Conservation (phyloP, 2,113 vertebrate species). For the Rhombomys opimus region DNA sequence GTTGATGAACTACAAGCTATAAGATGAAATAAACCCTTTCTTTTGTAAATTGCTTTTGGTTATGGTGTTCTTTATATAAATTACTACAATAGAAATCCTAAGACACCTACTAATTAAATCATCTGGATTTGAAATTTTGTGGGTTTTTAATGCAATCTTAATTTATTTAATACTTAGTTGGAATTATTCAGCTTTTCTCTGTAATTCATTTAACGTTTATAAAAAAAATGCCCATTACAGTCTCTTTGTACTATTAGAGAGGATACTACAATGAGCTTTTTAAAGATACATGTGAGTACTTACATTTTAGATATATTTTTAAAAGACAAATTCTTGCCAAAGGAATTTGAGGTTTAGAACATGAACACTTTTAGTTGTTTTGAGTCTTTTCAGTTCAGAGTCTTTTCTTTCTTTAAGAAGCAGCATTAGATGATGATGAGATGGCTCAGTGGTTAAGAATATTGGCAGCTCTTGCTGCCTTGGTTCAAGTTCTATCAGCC, state of each 20-base stretch:
- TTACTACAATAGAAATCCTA: not conserved
- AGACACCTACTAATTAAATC: not conserved
- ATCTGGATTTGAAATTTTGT: not conserved
- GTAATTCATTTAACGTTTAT: not conserved
- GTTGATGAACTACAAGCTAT: not conserved
- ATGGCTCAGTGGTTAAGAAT: not conserved
- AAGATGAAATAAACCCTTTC: not conserved
- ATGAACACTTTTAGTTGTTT: not conserved
- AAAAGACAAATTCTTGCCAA: not conserved
- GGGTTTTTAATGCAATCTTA: not conserved
- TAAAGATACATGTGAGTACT: not conserved
- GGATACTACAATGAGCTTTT: not conserved
- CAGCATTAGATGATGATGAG: not conserved
- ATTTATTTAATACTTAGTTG: conserved; percentile 5
- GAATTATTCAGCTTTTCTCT: not conserved
- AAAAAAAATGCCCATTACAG: not conserved
- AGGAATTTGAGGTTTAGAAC: conserved; percentile 24
- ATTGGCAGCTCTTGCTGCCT: not conserved
- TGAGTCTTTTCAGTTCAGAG: not conserved
- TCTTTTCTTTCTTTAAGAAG: not conserved
- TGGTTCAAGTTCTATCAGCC: not conserved
- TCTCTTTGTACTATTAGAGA: conserved; percentile 13
- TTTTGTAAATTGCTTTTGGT: not conserved
- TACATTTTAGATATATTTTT: conserved; percentile 21
- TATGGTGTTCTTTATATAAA: not conserved